A percentile compares a stretch with the other conserved stretches of the same genome.
phyloP scores from a whole-genome alignment of 2,113 vertebrate species.

The Formicarius rufipectus region DNA sequence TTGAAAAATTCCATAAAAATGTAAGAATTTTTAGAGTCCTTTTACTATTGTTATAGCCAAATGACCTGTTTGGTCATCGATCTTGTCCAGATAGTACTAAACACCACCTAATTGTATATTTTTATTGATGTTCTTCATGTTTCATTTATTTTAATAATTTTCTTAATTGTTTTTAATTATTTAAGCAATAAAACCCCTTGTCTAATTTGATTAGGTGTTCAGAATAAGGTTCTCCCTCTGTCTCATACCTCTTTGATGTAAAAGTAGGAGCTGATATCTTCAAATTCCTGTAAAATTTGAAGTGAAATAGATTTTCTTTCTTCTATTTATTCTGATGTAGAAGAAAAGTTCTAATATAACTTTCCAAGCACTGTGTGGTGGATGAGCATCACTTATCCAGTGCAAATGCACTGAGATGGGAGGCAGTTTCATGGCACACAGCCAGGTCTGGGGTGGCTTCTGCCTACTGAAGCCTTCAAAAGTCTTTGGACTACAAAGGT shows the following conservation, averaged over 20 bases:
- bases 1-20: background rate
- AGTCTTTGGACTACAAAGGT: background rate
- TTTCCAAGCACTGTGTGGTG: background rate
- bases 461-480: background rate
- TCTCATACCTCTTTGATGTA: background rate
- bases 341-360: background rate
- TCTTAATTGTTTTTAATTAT: background rate
- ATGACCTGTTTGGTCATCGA: background rate
- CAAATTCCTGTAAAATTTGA: background rate
- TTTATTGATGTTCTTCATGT: background rate
- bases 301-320: background rate
- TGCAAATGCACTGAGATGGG: background rate
- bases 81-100: background rate
- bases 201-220: background rate
- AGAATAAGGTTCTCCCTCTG: background rate
- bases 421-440: accelerated
- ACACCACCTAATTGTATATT: background rate
- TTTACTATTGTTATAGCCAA: background rate
- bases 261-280: accelerated
- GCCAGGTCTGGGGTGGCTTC: background rate
- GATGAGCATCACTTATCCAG: background rate
- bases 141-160: background rate
- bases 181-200: background rate
- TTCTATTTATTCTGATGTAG: background rate
- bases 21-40: background rate